Evolutionary conservation across 2,797 vertebrate species (phyloP).

Genomic region (Okamejei kenojei): DNA sequence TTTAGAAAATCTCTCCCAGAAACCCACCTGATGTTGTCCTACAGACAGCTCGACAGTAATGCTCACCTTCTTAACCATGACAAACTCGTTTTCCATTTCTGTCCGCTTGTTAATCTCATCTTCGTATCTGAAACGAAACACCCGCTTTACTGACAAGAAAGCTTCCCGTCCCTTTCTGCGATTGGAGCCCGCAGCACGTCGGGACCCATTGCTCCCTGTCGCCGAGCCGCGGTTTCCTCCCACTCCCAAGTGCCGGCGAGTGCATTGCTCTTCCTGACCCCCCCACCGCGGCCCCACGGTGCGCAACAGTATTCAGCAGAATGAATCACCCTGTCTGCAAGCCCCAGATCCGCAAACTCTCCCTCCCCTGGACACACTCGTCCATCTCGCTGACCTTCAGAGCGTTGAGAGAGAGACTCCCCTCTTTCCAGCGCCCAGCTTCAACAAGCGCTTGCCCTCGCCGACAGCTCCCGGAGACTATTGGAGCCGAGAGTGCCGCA

Average conservation of each 20-base stretch:
- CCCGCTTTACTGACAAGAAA: neutral
- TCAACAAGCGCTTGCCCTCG: neutral
- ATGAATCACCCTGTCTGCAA: neutral
- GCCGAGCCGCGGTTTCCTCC: neutral
- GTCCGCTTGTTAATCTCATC: conserved; percentile 90
- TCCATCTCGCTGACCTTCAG: neutral
- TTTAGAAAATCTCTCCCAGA: neutral
- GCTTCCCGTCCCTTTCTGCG: neutral
- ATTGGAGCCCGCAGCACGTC: neutral
- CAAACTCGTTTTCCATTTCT: conserved; percentile 84
- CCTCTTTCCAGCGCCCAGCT: neutral
- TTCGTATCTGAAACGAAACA: conserved; percentile 67
- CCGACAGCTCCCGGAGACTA: neutral
- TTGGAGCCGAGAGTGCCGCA: neutral
- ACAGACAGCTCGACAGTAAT: neutral
- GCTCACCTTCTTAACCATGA: conserved; percentile 87
- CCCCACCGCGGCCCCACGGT: neutral
- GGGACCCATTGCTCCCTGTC: neutral
- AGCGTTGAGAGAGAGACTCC: neutral
- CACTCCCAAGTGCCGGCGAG: too few relatives aligned
- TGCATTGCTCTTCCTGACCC: neutral
- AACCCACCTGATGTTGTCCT: too few relatives aligned
- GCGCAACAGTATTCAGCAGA: neutral
- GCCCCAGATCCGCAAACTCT: neutral
- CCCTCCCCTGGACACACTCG: neutral